Evolutionary conservation across 2,888 invertebrate genomes (phyloP), one percentile per base, ranked within the genome.

Genomic region (Ochropacha duplaris): DNA sequence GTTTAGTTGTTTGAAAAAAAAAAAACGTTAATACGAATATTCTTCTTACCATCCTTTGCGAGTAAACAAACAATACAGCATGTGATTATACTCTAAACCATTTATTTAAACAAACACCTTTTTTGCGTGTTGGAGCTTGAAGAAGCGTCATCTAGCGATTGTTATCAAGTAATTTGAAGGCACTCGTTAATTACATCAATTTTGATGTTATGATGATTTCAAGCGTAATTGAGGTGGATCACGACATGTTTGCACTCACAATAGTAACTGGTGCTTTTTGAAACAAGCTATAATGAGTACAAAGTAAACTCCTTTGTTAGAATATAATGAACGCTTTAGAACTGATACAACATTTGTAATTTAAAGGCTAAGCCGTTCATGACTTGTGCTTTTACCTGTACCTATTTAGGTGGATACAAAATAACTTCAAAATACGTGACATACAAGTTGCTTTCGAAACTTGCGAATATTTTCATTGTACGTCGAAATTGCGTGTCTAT

Each of bases 141-240:
- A 76, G 68, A 75, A 72, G 78, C 76, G 76, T 79, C 80, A 81
- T 74, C 65, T 65, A 19, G 16, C 19, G 75, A 81, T 81, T 54
- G 67, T 60, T 58, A 82, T 78, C 79, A 60, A 61, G 65, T 80
- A 83, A 86, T 84, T 80, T 74, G 74, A 67, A 68, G 68, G 66
- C 72, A 79, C 79, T 78, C 80, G 79, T 83, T 86, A 83, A 85
- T 86, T 84, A 83, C 73, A 72, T 77, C 77, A 16, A 78, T 79
- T 84, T 81, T 69, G 72, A 71, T 74, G 86, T 87, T 87, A 84
- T 69, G 72, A 87, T 86, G 83, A 77, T 60, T 61, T 67, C 68
- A 66, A 74, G 64, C 69, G 71, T 87, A 87, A 88, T 86, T 78
- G 79, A 63, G 64, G 64, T 67, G 59, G 66, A 76, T 74, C 85